Evolutionary conservation across 2,797 vertebrate species (phyloP).

Genomic region (Remorina albescens): DNA sequence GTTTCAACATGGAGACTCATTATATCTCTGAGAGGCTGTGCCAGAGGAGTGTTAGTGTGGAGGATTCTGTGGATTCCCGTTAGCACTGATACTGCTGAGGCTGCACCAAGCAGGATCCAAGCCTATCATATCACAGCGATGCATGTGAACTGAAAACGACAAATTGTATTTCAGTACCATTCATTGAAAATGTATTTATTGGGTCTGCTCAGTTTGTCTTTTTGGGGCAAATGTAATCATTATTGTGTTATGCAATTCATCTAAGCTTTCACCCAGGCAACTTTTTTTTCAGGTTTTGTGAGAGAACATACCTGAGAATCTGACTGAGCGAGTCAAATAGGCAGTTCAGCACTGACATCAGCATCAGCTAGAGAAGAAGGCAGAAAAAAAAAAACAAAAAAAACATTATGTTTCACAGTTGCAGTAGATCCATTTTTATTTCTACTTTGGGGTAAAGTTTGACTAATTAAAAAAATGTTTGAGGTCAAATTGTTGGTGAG

Average conservation of each 20-base stretch:
- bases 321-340: slow-evolving; percentile 86
- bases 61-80: slow-evolving; percentile 16
- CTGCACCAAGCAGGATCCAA: not conserved
- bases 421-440: not conserved
- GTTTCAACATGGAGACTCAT: slow-evolving; percentile 7
- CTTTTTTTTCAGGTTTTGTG: not conserved
- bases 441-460: not conserved
- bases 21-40: slow-evolving; percentile 9
- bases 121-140: not conserved
- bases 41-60: not conserved
- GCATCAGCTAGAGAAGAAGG: slow-evolving; percentile 84
- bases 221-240: not conserved
- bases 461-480: not conserved
- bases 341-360: slow-evolving; percentile 87
- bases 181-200: not conserved
- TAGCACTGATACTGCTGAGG: slow-evolving; percentile 3
- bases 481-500: too few relatives aligned
- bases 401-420: not conserved
- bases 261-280: not conserved
- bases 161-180: not conserved
- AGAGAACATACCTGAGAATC: slow-evolving; percentile 81
- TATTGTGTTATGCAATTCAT: not conserved
- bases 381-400: slow-evolving; percentile 13
- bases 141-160: not conserved
- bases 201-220: not conserved